phyloP scores from a whole-genome alignment of 2,113 vertebrate species.

The Tor tambroides region DNA sequence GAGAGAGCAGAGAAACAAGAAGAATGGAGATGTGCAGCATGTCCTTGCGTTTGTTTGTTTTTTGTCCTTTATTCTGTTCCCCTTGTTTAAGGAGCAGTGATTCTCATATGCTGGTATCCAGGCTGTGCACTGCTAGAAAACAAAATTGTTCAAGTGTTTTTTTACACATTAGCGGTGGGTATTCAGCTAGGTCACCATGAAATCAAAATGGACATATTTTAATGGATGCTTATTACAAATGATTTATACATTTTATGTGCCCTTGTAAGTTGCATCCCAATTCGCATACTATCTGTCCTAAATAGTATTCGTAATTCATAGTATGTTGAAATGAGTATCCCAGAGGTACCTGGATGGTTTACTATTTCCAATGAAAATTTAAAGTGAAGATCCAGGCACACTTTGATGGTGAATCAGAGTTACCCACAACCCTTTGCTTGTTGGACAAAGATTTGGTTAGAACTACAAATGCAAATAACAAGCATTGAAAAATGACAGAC shows the following conservation, averaged over 20 bases:
- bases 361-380: no score
- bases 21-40: slow-evolving; percentile 18
- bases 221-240: no score
- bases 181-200: background rate
- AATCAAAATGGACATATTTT: background rate
- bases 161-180: background rate
- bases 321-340: background rate
- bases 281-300: background rate
- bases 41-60: slow-evolving; percentile 22
- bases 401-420: no score
- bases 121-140: background rate
- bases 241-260: no score
- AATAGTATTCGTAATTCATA: background rate
- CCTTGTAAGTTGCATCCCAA: background rate
- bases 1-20: background rate
- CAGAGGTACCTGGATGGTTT: no score
- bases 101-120: background rate
- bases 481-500: background rate
- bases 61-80: background rate
- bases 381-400: no score
- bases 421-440: no score
- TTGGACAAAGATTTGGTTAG: background rate
- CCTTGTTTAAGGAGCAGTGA: background rate
- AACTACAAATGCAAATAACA: background rate
- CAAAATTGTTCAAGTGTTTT: background rate